phyloP scores from a whole-genome alignment of 2,888 invertebrate genomes.

The Synanthedon myopaeformis region DNA sequence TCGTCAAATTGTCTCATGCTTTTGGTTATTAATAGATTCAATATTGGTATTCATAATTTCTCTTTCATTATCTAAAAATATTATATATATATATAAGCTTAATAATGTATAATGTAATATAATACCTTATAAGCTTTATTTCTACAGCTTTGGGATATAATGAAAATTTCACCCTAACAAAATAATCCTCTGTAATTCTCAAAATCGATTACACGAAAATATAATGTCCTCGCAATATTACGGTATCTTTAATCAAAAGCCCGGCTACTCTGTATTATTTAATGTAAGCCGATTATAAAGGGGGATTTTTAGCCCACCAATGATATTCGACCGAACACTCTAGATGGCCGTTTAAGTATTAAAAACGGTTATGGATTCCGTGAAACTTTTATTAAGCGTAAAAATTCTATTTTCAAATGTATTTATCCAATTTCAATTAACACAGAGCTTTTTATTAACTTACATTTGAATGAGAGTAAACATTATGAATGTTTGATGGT shows the following conservation, averaged over 20 bases:
- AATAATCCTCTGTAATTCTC: not conserved
- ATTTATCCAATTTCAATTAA: too few relatives aligned
- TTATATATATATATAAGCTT: too few relatives aligned
- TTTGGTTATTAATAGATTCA: too few relatives aligned
- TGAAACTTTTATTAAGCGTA: not conserved
- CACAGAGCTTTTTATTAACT: too few relatives aligned
- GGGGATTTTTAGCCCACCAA: conserved; percentile 2
- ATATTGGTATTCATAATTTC: too few relatives aligned
- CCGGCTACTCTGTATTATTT: conserved; percentile 4
- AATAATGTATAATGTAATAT: too few relatives aligned
- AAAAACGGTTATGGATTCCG: not conserved
- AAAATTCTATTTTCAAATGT: too few relatives aligned
- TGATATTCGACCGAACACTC: not conserved
- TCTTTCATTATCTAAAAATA: too few relatives aligned
- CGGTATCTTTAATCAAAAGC: conserved; percentile 3
- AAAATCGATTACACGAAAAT: not conserved
- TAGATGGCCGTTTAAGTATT: not conserved
- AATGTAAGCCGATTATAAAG: conserved; percentile 5
- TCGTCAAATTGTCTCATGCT: too few relatives aligned
- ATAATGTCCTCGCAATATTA: not conserved
- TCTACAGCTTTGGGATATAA: not conserved
- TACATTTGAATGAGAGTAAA: too few relatives aligned
- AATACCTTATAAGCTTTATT: not conserved
- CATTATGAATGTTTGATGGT: too few relatives aligned
- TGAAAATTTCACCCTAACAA: not conserved